Percentiles rank a stretch among this genome's conserved stretches.
phyloP scores from a whole-genome alignment of 2,888 invertebrate species.

The Sarcophaga subvicina region DNA sequence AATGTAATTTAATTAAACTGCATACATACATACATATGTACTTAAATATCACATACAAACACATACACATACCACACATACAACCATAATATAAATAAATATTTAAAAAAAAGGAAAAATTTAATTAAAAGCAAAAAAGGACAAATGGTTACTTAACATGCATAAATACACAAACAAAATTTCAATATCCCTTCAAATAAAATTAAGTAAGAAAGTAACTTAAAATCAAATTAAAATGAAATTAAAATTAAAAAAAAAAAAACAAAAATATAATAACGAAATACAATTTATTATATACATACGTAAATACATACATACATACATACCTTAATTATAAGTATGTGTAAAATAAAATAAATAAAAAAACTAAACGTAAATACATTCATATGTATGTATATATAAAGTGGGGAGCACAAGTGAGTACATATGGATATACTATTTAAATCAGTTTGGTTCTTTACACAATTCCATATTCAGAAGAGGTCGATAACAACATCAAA shows the following conservation, averaged over 20 bases:
- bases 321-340: not conserved
- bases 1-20: constrained; percentile 13
- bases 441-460: no score
- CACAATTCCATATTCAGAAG: no score
- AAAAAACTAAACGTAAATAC: no score
- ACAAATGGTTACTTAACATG: constrained; percentile 17
- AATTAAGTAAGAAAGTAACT: constrained; percentile 38
- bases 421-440: no score
- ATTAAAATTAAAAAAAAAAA: constrained; percentile 39
- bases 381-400: no score
- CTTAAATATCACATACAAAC: constrained; percentile 44
- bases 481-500: no score
- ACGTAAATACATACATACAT: not conserved
- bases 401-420: no score
- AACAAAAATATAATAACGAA: not conserved
- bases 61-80: constrained; percentile 13
- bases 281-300: no score
- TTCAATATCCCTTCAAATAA: constrained; percentile 63
- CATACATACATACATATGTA: constrained; percentile 51
- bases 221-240: constrained; percentile 51
- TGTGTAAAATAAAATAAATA: constrained; percentile 37
- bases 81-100: constrained; percentile 30
- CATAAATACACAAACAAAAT: constrained; percentile 51
- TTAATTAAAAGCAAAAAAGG: not conserved
- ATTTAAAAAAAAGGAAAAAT: constrained; percentile 20